A percentile compares a stretch with the other conserved stretches of the same genome.
Evolutionary conservation across 2,888 invertebrate species (phyloP).

Genomic region (Cantharis rufa): DNA sequence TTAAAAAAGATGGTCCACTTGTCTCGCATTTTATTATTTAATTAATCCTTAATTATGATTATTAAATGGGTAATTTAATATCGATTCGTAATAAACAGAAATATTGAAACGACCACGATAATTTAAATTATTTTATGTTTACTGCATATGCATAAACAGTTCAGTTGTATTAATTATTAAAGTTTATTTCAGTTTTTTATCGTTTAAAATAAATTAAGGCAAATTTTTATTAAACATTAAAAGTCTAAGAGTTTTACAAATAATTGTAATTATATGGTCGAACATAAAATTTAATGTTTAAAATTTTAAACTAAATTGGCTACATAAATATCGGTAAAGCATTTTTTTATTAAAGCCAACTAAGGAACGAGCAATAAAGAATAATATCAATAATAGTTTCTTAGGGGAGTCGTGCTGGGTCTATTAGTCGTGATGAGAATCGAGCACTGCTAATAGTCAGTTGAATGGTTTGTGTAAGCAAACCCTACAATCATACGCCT

Average conservation of each 20-base stretch:
- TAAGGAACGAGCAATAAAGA: conserved; percentile 20
- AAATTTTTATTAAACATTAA: not conserved
- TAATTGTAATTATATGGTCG: not conserved
- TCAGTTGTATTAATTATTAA: not conserved
- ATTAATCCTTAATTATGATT: not conserved
- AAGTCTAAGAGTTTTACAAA: not conserved
- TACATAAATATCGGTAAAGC: conserved; percentile 15
- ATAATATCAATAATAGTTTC: conserved; percentile 32
- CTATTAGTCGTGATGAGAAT: conserved; percentile 33
- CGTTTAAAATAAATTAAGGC: not conserved
- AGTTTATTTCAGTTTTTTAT: not conserved
- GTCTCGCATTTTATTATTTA: not conserved
- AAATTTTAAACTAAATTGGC: conserved; percentile 33
- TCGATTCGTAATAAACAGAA: not conserved
- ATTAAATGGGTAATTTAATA: not conserved
- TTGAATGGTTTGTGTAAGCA: conserved; percentile 21
- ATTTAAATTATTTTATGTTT: not conserved
- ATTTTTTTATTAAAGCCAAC: conserved; percentile 8
- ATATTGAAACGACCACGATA: not conserved
- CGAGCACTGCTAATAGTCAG: conserved; percentile 26
- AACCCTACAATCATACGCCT: conserved; percentile 34
- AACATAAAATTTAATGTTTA: conserved; percentile 19
- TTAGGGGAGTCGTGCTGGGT: conserved; percentile 29
- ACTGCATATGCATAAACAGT: not conserved
- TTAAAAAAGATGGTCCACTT: not conserved